These are phyloP conservation scores for Cynoglossus semilaevis DNA, from an alignment of 2,113 vertebrate species.

Conservation along the genomic window DNA sequence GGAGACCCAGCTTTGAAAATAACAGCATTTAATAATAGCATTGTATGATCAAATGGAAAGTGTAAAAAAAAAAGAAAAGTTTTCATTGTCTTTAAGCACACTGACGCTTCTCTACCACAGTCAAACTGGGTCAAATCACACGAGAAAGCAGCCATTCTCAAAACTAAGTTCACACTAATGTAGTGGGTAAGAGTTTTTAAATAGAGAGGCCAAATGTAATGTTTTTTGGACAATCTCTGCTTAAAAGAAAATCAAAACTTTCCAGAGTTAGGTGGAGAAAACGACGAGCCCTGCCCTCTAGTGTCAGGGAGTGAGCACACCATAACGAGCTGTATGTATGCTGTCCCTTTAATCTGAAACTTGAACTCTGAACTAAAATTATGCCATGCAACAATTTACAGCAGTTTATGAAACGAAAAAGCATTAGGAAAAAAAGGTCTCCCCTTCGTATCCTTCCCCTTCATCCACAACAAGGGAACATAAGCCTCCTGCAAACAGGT, in stretches of 20 bases:
- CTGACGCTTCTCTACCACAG: background rate
- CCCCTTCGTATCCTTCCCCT: constrained; percentile 38
- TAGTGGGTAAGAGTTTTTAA: constrained; percentile 60
- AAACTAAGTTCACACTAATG: constrained; percentile 61
- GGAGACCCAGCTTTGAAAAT: constrained; percentile 29
- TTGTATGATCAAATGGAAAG: constrained; percentile 5
- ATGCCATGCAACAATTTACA: background rate
- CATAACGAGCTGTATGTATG: constrained; percentile 2
- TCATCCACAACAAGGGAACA: constrained; percentile 63
- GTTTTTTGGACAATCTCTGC: constrained; percentile 38
- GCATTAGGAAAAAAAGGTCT: background rate
- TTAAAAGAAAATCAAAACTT: constrained; percentile 17
- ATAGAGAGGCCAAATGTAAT: constrained; percentile 33
- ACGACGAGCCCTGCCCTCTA: constrained; percentile 15
- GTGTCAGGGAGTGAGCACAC: constrained; percentile 6
- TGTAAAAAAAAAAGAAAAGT: background rate
- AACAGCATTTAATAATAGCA: constrained; percentile 3
- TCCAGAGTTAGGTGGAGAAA: background rate
- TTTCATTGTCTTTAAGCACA: constrained; percentile 9
- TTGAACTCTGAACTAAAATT: constrained; percentile 5
- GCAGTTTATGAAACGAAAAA: background rate
- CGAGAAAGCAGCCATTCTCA: constrained; percentile 24
- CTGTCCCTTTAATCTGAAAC: background rate
- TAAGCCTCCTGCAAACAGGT: constrained; percentile 48
- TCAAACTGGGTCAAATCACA: constrained; percentile 12